Conservation (phyloP, 2,113 vertebrate genomes). For the Trogon surrucura region DNA sequence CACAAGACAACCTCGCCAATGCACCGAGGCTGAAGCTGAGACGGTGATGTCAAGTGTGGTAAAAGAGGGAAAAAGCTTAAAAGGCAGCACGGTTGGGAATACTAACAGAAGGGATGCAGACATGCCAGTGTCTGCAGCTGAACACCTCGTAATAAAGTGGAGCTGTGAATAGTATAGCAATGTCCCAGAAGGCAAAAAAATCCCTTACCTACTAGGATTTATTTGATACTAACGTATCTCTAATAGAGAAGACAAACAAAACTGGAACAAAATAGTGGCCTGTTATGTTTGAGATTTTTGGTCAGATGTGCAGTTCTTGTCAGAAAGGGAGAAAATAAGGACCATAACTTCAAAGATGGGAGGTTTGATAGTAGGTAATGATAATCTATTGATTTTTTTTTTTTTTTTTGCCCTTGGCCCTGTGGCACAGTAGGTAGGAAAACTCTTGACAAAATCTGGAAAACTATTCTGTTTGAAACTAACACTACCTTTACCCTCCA, state of each 20-base stretch:
- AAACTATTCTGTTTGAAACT: slow-evolving; percentile 11
- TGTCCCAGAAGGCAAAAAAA: not conserved
- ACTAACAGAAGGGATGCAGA: not conserved
- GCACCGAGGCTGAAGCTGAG: not conserved
- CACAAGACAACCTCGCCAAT: not conserved
- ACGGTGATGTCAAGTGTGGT: not conserved
- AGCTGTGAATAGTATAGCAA: not conserved
- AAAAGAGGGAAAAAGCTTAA: not conserved
- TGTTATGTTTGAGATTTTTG: not conserved
- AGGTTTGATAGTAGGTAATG: not conserved
- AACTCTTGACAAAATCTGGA: not conserved
- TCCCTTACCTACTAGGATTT: not conserved
- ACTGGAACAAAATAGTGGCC: not conserved
- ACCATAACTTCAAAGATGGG: not conserved
- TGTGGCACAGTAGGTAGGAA: not conserved
- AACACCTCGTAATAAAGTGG: not conserved
- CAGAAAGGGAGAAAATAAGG: not conserved
- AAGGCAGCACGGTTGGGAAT: not conserved
- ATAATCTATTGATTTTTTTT: not conserved
- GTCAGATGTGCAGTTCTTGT: not conserved
- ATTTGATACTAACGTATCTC: not conserved
- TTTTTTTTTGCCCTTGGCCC: not conserved
- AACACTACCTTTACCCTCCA: not conserved
- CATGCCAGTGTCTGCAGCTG: not conserved
- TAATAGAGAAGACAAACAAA: not conserved